A percentile compares a stretch with the other conserved stretches of the same genome.
Evolutionary conservation across 2,888 invertebrate genomes (phyloP).

Genomic region (Spialia ferax): DNA sequence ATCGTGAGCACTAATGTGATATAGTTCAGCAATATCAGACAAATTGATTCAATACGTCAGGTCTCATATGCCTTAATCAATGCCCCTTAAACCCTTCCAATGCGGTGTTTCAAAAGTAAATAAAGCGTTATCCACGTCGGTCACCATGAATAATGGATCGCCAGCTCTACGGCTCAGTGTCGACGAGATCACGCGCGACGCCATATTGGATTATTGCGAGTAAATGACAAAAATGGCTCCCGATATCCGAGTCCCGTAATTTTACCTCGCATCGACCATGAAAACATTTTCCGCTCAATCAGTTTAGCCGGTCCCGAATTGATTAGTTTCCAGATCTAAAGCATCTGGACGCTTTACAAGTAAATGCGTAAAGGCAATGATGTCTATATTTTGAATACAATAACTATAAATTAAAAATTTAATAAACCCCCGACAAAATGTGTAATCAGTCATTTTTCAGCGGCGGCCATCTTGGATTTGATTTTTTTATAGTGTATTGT

Average conservation of each 20-base stretch:
- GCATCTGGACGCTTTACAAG: too few species aligned
- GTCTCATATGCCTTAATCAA: neutral
- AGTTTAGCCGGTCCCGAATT: neutral
- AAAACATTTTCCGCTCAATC: constrained; percentile 26
- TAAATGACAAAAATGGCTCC: constrained; percentile 76
- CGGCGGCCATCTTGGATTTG: too few species aligned
- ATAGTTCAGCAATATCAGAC: too few species aligned
- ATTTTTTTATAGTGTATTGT: too few species aligned
- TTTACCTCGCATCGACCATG: constrained; percentile 3
- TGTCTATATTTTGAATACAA: too few species aligned
- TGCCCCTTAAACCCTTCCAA: neutral
- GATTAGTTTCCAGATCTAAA: too few species aligned
- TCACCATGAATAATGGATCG: constrained; percentile 80
- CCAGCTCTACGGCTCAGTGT: constrained; percentile 64
- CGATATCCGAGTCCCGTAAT: constrained; percentile 50
- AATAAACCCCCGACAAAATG: too few species aligned
- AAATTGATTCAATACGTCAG: neutral
- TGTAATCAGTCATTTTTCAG: too few species aligned
- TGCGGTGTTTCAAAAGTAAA: constrained; percentile 1
- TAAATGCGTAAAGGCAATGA: too few species aligned
- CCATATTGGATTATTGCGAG: constrained; percentile 80
- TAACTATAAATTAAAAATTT: too few species aligned
- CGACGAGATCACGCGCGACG: constrained; percentile 81
- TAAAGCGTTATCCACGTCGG: constrained; percentile 49
- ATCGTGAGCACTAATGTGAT: too few species aligned